These are phyloP conservation scores for Tichodroma muraria DNA, from an alignment of 2,113 vertebrate genomes.

Conservation along the genomic window DNA sequence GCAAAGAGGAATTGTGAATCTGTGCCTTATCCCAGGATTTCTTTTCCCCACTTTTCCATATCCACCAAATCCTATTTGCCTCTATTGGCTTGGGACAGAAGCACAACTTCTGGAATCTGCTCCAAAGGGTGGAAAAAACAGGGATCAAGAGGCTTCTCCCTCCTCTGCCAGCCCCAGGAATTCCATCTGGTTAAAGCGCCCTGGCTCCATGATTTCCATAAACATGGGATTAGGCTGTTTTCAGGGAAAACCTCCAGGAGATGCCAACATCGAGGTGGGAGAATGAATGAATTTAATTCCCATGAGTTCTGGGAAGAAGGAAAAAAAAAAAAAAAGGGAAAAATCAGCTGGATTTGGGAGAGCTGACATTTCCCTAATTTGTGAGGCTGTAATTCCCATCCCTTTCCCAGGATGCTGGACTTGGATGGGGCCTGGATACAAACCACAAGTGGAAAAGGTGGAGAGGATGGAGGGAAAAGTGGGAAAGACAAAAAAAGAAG, in stretches of 20 bases:
- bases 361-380: neutral
- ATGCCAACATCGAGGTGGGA: neutral
- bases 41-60: neutral
- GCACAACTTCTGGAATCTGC: neutral
- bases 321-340: neutral
- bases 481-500: neutral
- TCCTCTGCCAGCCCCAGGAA: neutral
- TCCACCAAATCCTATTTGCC: neutral
- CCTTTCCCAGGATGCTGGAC: neutral
- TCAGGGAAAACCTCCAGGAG: neutral
- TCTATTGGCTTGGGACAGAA: neutral
- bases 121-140: neutral
- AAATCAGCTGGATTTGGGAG: neutral
- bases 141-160: neutral
- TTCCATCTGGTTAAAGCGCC: neutral
- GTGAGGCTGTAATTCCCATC: neutral
- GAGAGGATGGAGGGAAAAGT: neutral
- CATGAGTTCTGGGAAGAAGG: neutral
- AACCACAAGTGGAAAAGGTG: neutral
- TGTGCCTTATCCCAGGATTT: neutral
- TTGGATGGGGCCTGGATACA: neutral
- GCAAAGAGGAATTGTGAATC: neutral
- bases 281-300: neutral
- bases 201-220: neutral
- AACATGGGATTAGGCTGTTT: neutral